Evolutionary conservation across 2,797 vertebrate genomes (phyloP).

Genomic region (Acanthurus tractus): DNA sequence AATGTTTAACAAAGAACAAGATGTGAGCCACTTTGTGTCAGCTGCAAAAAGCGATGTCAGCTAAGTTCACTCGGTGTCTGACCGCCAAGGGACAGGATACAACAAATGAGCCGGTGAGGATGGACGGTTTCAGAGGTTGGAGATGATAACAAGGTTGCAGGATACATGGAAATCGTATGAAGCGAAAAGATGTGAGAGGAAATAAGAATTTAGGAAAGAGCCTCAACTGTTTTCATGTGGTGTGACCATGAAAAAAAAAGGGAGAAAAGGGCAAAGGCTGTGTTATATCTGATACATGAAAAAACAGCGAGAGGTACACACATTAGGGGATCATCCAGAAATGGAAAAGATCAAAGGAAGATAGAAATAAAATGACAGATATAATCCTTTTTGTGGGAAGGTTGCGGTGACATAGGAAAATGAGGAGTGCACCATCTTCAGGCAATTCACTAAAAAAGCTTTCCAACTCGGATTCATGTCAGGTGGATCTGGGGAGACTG

Average conservation of each 20-base stretch:
- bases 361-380: constrained; percentile 29
- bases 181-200: background rate
- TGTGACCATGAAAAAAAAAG: background rate
- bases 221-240: background rate
- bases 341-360: constrained; percentile 46
- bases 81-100: background rate
- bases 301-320: background rate
- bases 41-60: background rate
- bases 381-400: constrained; percentile 19
- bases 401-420: constrained; percentile 40
- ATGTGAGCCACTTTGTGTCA: constrained; percentile 33
- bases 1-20: constrained; percentile 24
- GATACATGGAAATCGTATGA: background rate
- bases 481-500: constrained; percentile 35
- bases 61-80: constrained; percentile 1
- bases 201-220: background rate
- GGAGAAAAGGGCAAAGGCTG: background rate
- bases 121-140: constrained; percentile 13
- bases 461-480: constrained; percentile 28
- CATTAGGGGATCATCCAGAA: constrained; percentile 12
- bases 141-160: constrained; percentile 18
- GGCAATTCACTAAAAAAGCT: constrained; percentile 45
- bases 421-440: constrained; percentile 41
- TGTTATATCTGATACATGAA: constrained; percentile 15
- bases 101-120: constrained; percentile 20